Conservation (phyloP, 2,113 vertebrate genomes). For the Patagioenas fasciata region DNA sequence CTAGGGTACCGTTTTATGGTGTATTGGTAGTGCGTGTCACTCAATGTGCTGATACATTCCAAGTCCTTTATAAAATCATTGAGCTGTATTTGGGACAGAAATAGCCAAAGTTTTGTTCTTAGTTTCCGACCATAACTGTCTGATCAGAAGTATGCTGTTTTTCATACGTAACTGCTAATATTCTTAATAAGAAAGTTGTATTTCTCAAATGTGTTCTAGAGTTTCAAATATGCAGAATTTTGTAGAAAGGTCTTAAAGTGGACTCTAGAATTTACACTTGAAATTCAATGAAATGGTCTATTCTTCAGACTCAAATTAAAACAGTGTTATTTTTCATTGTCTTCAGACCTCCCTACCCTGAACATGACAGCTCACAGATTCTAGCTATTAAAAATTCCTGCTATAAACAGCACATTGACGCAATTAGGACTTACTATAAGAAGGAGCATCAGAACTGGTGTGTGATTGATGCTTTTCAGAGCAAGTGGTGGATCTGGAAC, state of each 20-base stretch:
- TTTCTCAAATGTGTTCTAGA: background rate
- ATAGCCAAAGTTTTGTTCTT: background rate
- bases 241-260: background rate
- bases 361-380: constrained; percentile 84
- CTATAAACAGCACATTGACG: constrained; percentile 77
- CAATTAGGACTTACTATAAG: constrained; percentile 78
- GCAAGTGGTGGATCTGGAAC: constrained; percentile 91
- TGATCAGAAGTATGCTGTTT: background rate
- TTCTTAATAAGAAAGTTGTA: background rate
- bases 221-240: background rate
- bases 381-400: constrained; percentile 78
- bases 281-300: background rate
- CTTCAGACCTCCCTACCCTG: constrained; percentile 70
- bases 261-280: background rate
- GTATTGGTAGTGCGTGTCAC: background rate
- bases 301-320: background rate
- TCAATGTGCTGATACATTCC: background rate
- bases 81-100: background rate
- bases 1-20: background rate
- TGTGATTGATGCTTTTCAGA: constrained; percentile 79
- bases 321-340: background rate
- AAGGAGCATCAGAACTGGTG: constrained; percentile 88
- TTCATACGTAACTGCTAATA: background rate
- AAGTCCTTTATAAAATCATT: background rate
- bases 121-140: background rate